Evolutionary conservation across 2,888 invertebrate species (phyloP).

Genomic region (Dastarcus helophoroides): DNA sequence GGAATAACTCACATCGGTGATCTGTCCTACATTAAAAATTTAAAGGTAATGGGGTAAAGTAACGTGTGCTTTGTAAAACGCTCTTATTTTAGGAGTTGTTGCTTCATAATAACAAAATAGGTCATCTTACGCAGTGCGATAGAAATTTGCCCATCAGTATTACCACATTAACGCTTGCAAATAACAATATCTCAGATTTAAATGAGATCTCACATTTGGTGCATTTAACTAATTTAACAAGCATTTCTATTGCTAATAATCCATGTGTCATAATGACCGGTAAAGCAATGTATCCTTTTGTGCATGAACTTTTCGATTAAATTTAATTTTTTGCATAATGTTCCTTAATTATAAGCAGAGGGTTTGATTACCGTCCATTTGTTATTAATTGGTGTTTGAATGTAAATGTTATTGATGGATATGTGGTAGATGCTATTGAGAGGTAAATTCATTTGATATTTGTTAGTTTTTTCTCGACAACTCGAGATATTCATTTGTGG

Average conservation of each 20-base stretch:
- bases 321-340: conserved; percentile 13
- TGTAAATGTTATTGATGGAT: conserved; percentile 79
- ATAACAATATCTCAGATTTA: conserved; percentile 73
- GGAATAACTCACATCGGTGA: conserved; percentile 76
- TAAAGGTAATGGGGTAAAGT: conserved; percentile 55
- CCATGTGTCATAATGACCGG: conserved; percentile 74
- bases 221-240: conserved; percentile 62
- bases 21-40: conserved; percentile 65
- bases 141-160: conserved; percentile 68
- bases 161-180: conserved; percentile 64
- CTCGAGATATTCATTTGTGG: too few relatives aligned
- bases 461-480: neutral
- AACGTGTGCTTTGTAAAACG: too few relatives aligned
- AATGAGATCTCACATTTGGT: conserved; percentile 77
- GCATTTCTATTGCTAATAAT: conserved; percentile 77
- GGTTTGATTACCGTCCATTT: conserved; percentile 86
- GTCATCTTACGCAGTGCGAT: conserved; percentile 70
- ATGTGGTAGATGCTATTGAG: conserved; percentile 81
- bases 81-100: conserved; percentile 59
- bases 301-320: conserved; percentile 3
- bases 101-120: conserved; percentile 76
- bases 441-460: conserved; percentile 43
- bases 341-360: conserved; percentile 42
- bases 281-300: conserved; percentile 65
- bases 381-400: conserved; percentile 88